Conservation (phyloP, 2,888 invertebrate species). For the Eupithecia abbreviata region DNA sequence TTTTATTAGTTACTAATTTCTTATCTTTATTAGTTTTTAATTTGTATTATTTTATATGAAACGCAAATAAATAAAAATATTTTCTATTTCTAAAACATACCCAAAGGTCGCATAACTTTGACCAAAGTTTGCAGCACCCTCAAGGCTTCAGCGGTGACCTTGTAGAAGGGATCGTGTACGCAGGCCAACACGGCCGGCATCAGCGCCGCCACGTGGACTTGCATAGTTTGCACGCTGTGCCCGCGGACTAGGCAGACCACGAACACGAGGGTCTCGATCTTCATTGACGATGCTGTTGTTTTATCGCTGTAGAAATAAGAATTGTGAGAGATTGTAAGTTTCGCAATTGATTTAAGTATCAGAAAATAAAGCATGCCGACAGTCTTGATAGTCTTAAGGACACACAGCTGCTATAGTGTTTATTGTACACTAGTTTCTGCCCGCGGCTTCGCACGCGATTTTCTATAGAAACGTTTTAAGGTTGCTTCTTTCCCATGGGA, state of each 20-base stretch:
- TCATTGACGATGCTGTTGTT: slow-evolving; percentile 98
- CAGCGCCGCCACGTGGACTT: slow-evolving; percentile 90
- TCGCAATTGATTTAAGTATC: too few species aligned
- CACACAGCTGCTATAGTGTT: too few species aligned
- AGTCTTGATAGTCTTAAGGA: too few species aligned
- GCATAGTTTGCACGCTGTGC: slow-evolving; percentile 91
- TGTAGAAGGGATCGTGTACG: slow-evolving; percentile 98
- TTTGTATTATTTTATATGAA: too few species aligned
- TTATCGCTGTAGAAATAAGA: slow-evolving; percentile 86
- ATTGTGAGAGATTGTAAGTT: neutral
- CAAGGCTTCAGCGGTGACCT: slow-evolving; percentile 98
- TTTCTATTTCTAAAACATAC: slow-evolving; percentile 60
- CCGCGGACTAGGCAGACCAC: slow-evolving; percentile 92
- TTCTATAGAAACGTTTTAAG: too few species aligned
- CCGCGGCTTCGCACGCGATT: too few species aligned
- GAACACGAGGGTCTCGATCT: slow-evolving; percentile 97
- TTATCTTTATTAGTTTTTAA: too few species aligned
- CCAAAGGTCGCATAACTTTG: slow-evolving; percentile 94
- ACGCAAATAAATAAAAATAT: too few species aligned
- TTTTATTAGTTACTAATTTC: too few species aligned
- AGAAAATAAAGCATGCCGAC: too few species aligned
- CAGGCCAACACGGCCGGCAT: slow-evolving; percentile 94
- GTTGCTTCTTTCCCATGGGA: too few species aligned
- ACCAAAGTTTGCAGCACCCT: slow-evolving; percentile 96
- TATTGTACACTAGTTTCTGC: too few species aligned